A percentile compares a stretch with the other conserved stretches of the same genome.
These are phyloP conservation scores for Sminthurinus aureus DNA, from an alignment of 2,888 invertebrate genomes.

Conservation along the genomic window DNA sequence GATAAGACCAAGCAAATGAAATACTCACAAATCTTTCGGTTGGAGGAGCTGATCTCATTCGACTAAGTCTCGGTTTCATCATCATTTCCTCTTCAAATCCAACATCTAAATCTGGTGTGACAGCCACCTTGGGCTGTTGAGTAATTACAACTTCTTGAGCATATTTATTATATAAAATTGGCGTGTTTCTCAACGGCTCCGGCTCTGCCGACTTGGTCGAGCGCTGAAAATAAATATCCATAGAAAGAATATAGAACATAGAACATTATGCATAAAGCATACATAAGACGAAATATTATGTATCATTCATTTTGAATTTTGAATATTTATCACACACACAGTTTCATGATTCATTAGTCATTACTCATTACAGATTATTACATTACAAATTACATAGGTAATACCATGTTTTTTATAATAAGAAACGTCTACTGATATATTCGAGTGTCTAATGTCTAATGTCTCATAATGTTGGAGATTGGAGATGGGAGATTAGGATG, in stretches of 20 bases:
- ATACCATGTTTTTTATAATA: too few relatives aligned
- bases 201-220: slow-evolving; percentile 59
- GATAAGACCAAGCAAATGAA: neutral
- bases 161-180: slow-evolving; percentile 76
- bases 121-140: slow-evolving; percentile 41
- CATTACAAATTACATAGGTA: too few relatives aligned
- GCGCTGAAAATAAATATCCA: slow-evolving; percentile 43
- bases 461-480: too few relatives aligned
- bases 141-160: slow-evolving; percentile 63
- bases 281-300: neutral
- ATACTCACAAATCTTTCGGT: slow-evolving; percentile 47
- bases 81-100: slow-evolving; percentile 52
- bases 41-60: slow-evolving; percentile 55
- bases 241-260: neutral
- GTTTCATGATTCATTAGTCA: neutral
- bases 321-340: neutral
- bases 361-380: too few relatives aligned
- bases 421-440: too few relatives aligned
- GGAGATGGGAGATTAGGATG: too few relatives aligned
- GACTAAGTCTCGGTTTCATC: slow-evolving; percentile 45
- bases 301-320: neutral
- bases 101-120: slow-evolving; percentile 62
- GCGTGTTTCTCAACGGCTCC: slow-evolving; percentile 61
- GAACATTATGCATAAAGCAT: neutral
- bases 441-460: too few relatives aligned